phyloP scores from a whole-genome alignment of 2,113 vertebrate species.

The Ptychochromis oligacanthus region DNA sequence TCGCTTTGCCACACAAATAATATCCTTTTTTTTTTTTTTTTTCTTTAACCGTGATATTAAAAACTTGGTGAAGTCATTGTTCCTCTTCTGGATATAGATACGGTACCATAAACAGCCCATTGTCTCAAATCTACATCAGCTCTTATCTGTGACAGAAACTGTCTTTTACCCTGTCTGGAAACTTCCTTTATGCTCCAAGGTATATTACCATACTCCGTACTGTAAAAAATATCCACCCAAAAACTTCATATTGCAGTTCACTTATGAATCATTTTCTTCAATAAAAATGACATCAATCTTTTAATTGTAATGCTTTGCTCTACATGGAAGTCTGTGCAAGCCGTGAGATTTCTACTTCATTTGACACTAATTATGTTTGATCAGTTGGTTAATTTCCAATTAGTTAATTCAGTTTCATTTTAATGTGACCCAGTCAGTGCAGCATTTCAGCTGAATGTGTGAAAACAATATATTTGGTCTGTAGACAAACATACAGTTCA shows the following conservation, averaged over 20 bases:
- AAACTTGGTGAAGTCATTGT: slow-evolving; percentile 48
- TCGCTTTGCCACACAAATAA: slow-evolving; percentile 36
- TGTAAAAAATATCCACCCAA: slow-evolving; percentile 18
- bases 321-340: background rate
- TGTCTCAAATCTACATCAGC: slow-evolving; percentile 46
- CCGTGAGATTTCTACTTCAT: background rate
- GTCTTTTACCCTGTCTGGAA: slow-evolving; percentile 15
- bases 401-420: background rate
- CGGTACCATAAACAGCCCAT: slow-evolving; percentile 33
- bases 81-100: slow-evolving; percentile 33
- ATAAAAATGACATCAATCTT: background rate
- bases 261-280: background rate
- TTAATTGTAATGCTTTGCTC: background rate
- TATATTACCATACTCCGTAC: slow-evolving; percentile 23
- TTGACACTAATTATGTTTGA: background rate
- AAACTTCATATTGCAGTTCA: background rate
- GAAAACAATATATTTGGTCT: background rate
- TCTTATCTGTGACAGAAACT: slow-evolving; percentile 57
- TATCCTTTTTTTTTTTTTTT: background rate
- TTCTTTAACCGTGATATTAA: slow-evolving; percentile 44
- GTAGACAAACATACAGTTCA: background rate
- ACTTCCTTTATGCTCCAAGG: slow-evolving; percentile 39
- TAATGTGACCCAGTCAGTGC: background rate
- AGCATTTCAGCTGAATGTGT: background rate
- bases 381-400: background rate